Percentiles rank a stretch among this genome's conserved stretches.
phyloP scores from a whole-genome alignment of 2,113 vertebrate species.

The Amphiprion percula region DNA sequence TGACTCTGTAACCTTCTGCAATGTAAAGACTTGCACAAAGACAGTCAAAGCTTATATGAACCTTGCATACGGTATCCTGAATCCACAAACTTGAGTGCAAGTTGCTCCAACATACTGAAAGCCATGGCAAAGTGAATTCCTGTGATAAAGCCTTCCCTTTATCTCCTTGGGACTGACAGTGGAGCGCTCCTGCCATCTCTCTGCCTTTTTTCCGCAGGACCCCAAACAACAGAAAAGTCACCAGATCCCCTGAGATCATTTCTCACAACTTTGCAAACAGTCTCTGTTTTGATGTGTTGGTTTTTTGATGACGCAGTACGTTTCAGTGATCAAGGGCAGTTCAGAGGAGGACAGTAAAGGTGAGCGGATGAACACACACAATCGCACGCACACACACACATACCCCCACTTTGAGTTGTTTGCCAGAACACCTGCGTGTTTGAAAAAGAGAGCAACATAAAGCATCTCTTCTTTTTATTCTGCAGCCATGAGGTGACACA shows the following conservation, averaged over 20 bases:
- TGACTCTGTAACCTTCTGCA: neutral
- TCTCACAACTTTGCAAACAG: constrained; percentile 80
- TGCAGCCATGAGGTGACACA: constrained; percentile 75
- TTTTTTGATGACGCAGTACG: constrained; percentile 80
- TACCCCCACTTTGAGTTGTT: constrained; percentile 67
- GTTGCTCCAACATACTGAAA: constrained; percentile 26
- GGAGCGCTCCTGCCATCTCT: constrained; percentile 56
- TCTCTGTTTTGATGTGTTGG: constrained; percentile 76
- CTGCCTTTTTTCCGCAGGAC: constrained; percentile 50
- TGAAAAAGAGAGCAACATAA: constrained; percentile 76
- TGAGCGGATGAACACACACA: constrained; percentile 63
- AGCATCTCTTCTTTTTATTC: constrained; percentile 72
- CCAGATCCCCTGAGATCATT: constrained; percentile 75
- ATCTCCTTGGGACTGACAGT: constrained; percentile 63
- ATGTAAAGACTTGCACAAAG: neutral
- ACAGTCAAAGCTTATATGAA: constrained; percentile 8
- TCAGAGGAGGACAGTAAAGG: constrained; percentile 78
- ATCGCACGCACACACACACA: constrained; percentile 11
- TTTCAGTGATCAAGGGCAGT: constrained; percentile 80
- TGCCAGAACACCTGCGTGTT: constrained; percentile 81
- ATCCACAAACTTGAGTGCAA: constrained; percentile 24
- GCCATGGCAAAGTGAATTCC: constrained; percentile 23
- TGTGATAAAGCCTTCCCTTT: constrained; percentile 64
- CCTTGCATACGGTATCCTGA: constrained; percentile 8
- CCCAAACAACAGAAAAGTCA: constrained; percentile 75